phyloP scores from a whole-genome alignment of 2,113 vertebrate species.

The Antennarius striatus region DNA sequence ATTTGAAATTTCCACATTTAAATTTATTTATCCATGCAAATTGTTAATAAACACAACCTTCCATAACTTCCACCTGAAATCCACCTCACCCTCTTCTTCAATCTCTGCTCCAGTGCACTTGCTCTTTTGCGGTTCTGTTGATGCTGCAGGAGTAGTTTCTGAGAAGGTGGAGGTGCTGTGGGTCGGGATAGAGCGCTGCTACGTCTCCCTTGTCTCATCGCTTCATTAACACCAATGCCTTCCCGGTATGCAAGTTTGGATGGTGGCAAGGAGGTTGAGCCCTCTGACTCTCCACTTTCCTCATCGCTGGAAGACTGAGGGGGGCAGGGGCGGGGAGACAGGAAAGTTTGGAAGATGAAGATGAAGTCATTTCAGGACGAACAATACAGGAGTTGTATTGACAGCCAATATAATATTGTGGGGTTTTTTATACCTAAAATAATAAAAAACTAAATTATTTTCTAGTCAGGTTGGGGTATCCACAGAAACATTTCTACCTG shows the following conservation, averaged over 20 bases:
- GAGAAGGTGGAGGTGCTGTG: slow-evolving; percentile 78
- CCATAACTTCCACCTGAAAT: background rate
- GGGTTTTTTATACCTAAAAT: too few species aligned
- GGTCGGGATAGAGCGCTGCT: slow-evolving; percentile 53
- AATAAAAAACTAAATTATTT: too few species aligned
- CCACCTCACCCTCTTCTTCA: slow-evolving; percentile 77
- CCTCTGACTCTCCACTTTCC: slow-evolving; percentile 64
- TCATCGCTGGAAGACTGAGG: slow-evolving; percentile 77
- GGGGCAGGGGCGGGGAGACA: background rate
- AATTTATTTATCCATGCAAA: too few species aligned
- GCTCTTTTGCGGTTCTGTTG: slow-evolving; percentile 81
- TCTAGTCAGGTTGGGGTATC: too few species aligned
- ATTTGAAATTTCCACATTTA: too few species aligned
- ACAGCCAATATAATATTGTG: too few species aligned
- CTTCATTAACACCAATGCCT: slow-evolving; percentile 65
- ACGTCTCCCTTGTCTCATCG: slow-evolving; percentile 27
- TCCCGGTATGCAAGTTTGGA: slow-evolving; percentile 71
- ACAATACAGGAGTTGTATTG: too few species aligned
- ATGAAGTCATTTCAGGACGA: too few species aligned
- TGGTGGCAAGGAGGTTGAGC: slow-evolving; percentile 57
- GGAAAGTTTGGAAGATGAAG: too few species aligned
- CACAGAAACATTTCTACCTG: too few species aligned
- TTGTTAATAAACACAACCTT: too few species aligned
- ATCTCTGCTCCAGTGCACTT: slow-evolving; percentile 75
- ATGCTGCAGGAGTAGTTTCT: slow-evolving; percentile 80